Conservation (phyloP, 1,140 invertebrate genomes). For the Psilanteris sp. region DNA sequence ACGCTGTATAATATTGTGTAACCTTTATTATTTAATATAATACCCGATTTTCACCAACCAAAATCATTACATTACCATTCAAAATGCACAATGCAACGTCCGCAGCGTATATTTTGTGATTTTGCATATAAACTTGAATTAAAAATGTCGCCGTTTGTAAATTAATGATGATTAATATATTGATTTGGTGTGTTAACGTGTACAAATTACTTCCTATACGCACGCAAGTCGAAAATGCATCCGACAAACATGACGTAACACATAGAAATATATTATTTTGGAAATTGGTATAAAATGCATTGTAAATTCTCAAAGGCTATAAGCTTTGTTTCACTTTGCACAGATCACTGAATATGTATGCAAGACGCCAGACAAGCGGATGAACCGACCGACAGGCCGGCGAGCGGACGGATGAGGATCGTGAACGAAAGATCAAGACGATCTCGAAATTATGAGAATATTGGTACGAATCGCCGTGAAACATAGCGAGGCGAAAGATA, state of each 20-base stretch:
- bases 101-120: too few relatives aligned
- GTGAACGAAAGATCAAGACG: slow-evolving; percentile 46
- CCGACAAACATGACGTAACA: neutral
- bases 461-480: slow-evolving; percentile 55
- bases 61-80: too few relatives aligned
- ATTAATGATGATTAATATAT: too few relatives aligned
- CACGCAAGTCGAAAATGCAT: too few relatives aligned
- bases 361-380: slow-evolving; percentile 7
- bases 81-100: too few relatives aligned
- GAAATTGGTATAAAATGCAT: slow-evolving; percentile 22
- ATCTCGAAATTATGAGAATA: slow-evolving; percentile 57
- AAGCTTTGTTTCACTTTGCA: slow-evolving; percentile 30
- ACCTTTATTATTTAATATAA: too few relatives aligned
- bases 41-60: too few relatives aligned
- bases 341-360: slow-evolving; percentile 28
- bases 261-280: slow-evolving; percentile 17
- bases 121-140: too few relatives aligned
- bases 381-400: slow-evolving; percentile 11
- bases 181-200: too few relatives aligned
- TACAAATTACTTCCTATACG: too few relatives aligned
- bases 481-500: slow-evolving; percentile 49
- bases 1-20: too few relatives aligned
- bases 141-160: too few relatives aligned
- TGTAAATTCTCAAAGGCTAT: slow-evolving; percentile 14
- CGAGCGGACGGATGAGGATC: slow-evolving; percentile 17